Evolutionary conservation across 2,797 vertebrate species (phyloP), one percentile per base, ranked within the genome.

Genomic region (Pteronotus mesoamericanus): DNA sequence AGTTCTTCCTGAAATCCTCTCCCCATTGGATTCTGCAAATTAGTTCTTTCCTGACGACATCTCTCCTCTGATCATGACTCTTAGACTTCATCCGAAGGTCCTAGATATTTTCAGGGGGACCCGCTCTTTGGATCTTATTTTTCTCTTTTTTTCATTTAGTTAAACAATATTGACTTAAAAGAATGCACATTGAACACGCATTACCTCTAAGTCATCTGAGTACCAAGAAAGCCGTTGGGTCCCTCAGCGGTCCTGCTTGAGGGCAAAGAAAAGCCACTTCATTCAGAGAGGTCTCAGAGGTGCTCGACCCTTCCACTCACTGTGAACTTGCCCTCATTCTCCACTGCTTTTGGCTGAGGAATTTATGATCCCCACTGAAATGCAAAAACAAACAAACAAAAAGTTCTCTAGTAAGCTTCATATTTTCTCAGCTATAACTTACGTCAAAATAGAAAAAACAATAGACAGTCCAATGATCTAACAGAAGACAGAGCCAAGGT

Each of bases 361-460:
- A 92, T 94, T 94, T 90, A 92, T 90, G 82, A 87, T 66, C 39
- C 75, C 66, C 87, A 72, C 92, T 91, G 53, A 97, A 96, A 94
- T 91, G 18, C 26, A 94, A 78, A 84, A 75, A 22, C 21, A 39
- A 64, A 37, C 2, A 82, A 32, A n/a, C n/a, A 53, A 48, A 34
- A 68, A 42, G 12, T 92, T 95, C 48, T 94, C 42, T 10, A 75
- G 15, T 69, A 89, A 34, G 69, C 53, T 90, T 95, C 44, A 34
- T 19, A 94, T 5, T 46, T 53, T 92, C 55, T 86, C 85, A 96
- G 68, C 61, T 59, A 82, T 11, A 82, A 64, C 16, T 84, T 32
- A 89, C 88, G 69, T 91, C 74, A 94, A 90, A 85, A 72, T 19
- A 82, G 68, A 26, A 90, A 93, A 69, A 66, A 83, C n/a, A n/a